Conservation (phyloP, 2,888 invertebrate genomes). For the Atrina japonica region DNA sequence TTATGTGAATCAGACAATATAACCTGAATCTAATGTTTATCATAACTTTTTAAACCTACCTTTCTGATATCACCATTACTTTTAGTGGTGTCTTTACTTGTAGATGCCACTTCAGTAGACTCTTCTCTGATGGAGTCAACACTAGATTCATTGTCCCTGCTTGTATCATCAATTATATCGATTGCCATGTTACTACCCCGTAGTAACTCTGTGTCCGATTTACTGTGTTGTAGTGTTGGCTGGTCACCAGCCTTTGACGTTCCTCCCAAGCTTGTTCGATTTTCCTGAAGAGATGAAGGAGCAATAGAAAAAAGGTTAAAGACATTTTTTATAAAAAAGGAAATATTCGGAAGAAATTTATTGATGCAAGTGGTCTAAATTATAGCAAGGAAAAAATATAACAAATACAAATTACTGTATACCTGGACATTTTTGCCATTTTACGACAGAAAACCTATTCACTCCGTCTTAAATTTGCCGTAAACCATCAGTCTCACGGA, state of each 20-base stretch:
- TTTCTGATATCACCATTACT: slow-evolving; percentile 39
- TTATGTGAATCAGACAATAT: no score
- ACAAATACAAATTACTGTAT: no score
- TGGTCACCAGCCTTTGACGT: slow-evolving; percentile 35
- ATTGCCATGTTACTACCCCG: slow-evolving; percentile 38
- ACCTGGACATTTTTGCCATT: no score
- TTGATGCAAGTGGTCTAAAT: no score
- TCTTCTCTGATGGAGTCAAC: slow-evolving; percentile 15
- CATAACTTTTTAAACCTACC: no score
- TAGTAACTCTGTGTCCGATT: slow-evolving; percentile 60
- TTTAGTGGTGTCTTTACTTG: slow-evolving; percentile 26
- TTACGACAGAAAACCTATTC: no score
- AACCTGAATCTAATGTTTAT: no score
- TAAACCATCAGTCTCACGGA: no score
- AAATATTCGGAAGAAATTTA: background rate
- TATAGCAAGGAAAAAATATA: no score
- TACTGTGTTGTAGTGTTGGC: slow-evolving; percentile 53
- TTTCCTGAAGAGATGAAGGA: slow-evolving; percentile 53
- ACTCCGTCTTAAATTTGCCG: no score
- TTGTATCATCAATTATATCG: slow-evolving; percentile 37
- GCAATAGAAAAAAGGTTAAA: no score
- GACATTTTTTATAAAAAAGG: background rate
- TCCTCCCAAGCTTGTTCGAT: slow-evolving; percentile 48
- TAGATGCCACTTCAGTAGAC: background rate
- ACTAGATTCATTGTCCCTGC: slow-evolving; percentile 34